phyloP scores from a whole-genome alignment of 2,113 vertebrate genomes.

The Nipponia nippon region DNA sequence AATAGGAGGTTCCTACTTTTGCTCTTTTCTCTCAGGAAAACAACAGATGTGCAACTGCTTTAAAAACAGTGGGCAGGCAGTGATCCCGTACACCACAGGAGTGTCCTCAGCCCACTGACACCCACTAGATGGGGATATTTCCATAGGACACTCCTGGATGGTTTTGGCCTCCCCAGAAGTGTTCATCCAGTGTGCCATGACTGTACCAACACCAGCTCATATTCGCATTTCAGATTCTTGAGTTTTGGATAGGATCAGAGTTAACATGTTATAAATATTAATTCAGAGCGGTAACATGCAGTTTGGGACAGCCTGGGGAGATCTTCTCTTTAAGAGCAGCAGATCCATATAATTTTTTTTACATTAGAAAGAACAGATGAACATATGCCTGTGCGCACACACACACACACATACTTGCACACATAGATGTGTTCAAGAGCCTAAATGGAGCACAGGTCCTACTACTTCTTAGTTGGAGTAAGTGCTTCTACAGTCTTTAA shows the following conservation, averaged over 20 bases:
- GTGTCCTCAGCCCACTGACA: neutral
- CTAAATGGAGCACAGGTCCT: neutral
- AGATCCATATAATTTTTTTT: neutral
- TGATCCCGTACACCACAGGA: neutral
- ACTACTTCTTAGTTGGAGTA: neutral
- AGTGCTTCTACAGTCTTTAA: neutral
- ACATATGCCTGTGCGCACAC: neutral
- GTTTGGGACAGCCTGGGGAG: neutral
- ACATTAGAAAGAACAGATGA: neutral
- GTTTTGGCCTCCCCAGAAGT: neutral
- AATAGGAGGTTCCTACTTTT: neutral
- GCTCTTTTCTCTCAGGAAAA: neutral
- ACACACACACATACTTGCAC: neutral
- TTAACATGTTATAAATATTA: neutral
- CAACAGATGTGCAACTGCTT: neutral
- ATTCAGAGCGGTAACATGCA: neutral
- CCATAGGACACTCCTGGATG: neutral
- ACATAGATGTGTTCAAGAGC: neutral
- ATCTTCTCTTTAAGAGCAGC: neutral
- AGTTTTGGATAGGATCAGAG: neutral
- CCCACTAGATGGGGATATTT: conserved; percentile 68
- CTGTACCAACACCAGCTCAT: neutral
- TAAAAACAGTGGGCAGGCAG: neutral
- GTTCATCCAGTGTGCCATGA: accelerated
- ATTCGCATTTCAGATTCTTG: too few species aligned